Evolutionary conservation across 2,113 vertebrate genomes (phyloP).

Genomic region (Bostrychus sinensis): DNA sequence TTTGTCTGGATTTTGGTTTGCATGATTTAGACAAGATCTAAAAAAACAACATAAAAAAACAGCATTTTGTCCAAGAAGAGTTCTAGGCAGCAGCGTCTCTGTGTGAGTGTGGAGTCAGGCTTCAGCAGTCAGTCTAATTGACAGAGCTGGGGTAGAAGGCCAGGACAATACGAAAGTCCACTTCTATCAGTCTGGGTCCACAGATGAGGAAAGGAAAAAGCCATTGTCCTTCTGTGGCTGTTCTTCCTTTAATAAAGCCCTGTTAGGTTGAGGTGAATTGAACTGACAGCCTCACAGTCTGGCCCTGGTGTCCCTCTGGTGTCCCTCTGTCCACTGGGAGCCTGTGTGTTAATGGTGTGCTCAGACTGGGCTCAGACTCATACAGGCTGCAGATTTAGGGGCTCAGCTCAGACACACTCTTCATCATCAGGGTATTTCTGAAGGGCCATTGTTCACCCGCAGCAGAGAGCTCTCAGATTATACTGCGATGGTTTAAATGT

Average conservation of each 20-base stretch:
- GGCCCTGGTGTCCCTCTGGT: background rate
- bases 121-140: background rate
- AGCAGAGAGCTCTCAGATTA: background rate
- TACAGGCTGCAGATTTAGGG: background rate
- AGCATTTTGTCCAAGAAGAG: no score
- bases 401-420: background rate
- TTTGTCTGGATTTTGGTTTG: no score
- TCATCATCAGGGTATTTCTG: background rate
- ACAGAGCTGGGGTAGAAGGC: background rate
- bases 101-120: no score
- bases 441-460: background rate
- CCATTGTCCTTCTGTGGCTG: background rate
- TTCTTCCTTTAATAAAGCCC: no score
- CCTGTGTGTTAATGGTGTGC: slow-evolving; percentile 11
- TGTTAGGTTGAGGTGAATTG: no score
- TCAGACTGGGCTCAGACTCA: slow-evolving; percentile 1
- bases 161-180: background rate
- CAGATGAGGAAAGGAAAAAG: background rate
- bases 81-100: no score
- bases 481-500: background rate
- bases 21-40: no score
- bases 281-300: background rate
- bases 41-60: no score
- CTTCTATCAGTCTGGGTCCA: background rate
- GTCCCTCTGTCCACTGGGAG: background rate